Evolutionary conservation across 2,797 vertebrate species (phyloP), one percentile per base, ranked within the genome.

Genomic region (Scleropages formosus): DNA sequence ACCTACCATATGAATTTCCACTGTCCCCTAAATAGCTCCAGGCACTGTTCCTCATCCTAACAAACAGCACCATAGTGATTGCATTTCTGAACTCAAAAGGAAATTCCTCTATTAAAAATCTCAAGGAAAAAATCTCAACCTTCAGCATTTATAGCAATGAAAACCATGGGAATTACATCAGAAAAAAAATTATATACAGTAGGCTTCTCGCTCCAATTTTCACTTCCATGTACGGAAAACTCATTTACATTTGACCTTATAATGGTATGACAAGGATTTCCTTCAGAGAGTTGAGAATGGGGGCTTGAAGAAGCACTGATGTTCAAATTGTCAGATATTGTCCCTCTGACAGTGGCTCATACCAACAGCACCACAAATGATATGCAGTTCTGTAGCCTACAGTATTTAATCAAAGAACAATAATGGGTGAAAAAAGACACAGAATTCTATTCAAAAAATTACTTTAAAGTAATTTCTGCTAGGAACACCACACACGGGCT

Each of bases 11-110:
- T 74, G 82, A 85, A 83, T 84, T 77, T 20, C 82, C 81, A 84
- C 87, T 83, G 81, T 84, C 79, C 79, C 78, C 79, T 82, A 71
- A 82, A 92, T 89, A 91, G 90, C 90, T 88, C 0, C 81, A 85
- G 89, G 91, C 89, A 87, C 87, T 86, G 87, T 91, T 89, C 90
- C 90, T 89, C 89, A 89, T 90, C 88, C 87, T 85, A 88, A 93
- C 90, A 92, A 91, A 92, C 90, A 92, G 85, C 79, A 75, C 82
- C 49, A 78, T 59, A 77, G 84, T 83, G 80, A 81, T 88, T 80
- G 88, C 81, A 84, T 86, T 83, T 90, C 88, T 90, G 90, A 91
- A 91, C 90, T 88, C 90, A 91, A 92, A 90, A 89, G 86, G 89
- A 91, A 89, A 88, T 89, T 89, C 87, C 61, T 73, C 44, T 53